Base-by-base conservation (phyloP, 2,113 vertebrate species). In the Rhombomys opimus region DNA sequence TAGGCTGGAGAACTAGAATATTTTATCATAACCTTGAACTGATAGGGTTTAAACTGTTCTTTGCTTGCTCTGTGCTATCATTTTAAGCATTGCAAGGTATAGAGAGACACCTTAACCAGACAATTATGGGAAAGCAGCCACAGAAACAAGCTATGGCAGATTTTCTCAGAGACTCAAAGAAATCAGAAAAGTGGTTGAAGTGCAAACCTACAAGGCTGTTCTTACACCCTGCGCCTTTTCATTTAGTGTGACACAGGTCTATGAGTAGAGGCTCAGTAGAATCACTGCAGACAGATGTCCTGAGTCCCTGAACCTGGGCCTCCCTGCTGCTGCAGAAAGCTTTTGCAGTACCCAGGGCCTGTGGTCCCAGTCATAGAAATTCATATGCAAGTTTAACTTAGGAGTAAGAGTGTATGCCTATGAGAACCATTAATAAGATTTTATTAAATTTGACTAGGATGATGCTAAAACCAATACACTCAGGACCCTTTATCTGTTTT, bases 121-220 rank as follows among this genome's bases (percentile, higher is more conserved):
- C 57, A 59, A 95, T 95, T 96, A 89, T 82, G 46, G n/a, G 89
- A 91, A 93, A 96, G 96, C 91, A 93, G 32, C 89, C 63, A n/a
- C 93, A 87, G 97, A 98, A 97, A 94, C 94, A 94, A 97, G 61
- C n/a, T 14, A 50, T 54, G 73, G 52, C 93, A 97, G 89, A 97
- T 89, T 87, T 89, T n/a, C 73, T 86, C 23, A 93, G 82, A 59
- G 57, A 96, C 57, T 25, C 7, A 82, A 91, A 78, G 77, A 87
- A 95, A 95, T 93, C 77, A 94, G 78, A 94, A 97, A 97, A 89
- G 86, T 94, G 82, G 95, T 70, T 72, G 68, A 70, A 57, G 63
- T 59, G 57, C 25, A 76, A 80, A 86, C 77, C 87, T 94, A 96
- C 77, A 76, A 63, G 75, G n/a, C 67, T 91, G 25, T 87, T 94